Evolutionary conservation across 2,888 invertebrate species (phyloP).

Genomic region (Flexamia atlantica): DNA sequence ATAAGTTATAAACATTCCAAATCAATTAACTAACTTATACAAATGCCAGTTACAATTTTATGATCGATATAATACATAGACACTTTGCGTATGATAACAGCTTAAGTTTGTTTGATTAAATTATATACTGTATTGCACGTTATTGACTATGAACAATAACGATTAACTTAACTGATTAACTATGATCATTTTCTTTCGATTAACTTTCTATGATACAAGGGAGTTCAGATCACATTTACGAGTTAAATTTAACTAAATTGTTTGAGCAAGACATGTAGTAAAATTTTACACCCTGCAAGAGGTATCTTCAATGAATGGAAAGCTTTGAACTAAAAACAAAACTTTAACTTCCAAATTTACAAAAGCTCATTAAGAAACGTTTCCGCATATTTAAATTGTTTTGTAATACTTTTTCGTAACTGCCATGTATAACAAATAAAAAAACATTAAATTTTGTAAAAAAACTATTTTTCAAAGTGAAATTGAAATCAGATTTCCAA

Average conservation of each 20-base stretch:
- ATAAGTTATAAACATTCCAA: slow-evolving; percentile 46
- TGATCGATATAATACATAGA: slow-evolving; percentile 50
- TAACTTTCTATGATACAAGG: slow-evolving; percentile 32
- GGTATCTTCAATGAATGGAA: no score
- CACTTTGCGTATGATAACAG: slow-evolving; percentile 46
- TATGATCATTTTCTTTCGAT: slow-evolving; percentile 9
- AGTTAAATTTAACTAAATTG: background rate
- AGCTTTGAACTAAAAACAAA: no score
- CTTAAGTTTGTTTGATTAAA: slow-evolving; percentile 31
- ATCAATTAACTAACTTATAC: slow-evolving; percentile 28
- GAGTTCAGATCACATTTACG: background rate
- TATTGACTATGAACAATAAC: no score
- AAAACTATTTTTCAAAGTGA: no score
- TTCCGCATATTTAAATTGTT: no score
- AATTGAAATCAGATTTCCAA: no score
- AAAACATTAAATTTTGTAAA: no score
- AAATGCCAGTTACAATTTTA: slow-evolving; percentile 43
- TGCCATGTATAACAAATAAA: no score
- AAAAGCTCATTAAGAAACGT: no score
- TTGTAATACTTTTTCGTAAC: no score
- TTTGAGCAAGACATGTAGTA: slow-evolving; percentile 3
- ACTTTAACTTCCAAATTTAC: no score
- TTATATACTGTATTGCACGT: slow-evolving; percentile 28
- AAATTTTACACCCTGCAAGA: background rate
- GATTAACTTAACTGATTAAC: no score